Base-by-base conservation (phyloP, 2,888 invertebrate genomes). In the Gisinianus flammeolus region DNA sequence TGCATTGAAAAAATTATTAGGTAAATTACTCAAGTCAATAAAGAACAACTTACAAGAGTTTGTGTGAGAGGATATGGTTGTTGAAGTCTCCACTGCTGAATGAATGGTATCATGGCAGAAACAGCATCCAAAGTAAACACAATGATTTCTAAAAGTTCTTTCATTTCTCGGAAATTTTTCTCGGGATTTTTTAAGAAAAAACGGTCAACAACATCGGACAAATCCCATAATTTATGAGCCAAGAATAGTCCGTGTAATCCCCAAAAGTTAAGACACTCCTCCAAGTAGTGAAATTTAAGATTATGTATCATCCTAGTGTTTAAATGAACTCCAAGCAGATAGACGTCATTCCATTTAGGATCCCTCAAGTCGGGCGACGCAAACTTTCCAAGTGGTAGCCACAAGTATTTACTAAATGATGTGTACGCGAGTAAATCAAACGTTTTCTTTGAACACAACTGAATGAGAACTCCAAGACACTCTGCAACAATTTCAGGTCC, bases 221-320 rank as follows among this genome's bases (percentile, higher is more conserved):
- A 77, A 22, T 76, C 54, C 44, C 76, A 80, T 28, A 84, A 64
- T 52, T 80, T 81, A 6, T 81, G 79, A 22, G 79, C 74, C 19
- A 83, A 52, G 62, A 67, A 81, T 1, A 30, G 56, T 10, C 81
- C 79, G 56, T 83, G 81, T 5, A 79, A 58, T 24, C 80, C 82
- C 83, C 84, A 84, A 56, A 83, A 83, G 70, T 81, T 82, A 2
- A 84, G 64, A 35, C 79, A 79, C 62, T 83, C 81, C 44, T 82
- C 83, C 24, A 84, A 69, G 58, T 81, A 84, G 54, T 79, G 78
- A 73, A 78, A 79, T 67, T 81, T 81, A 16, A 80, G 76, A 72
- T 71, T 78, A 26, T 58, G 31, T 3, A 83, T 76, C 58, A 84
- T 35, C 52, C 72, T 76, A 2, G 83, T 76, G 73, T 81, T 83